A percentile compares a stretch with the other conserved stretches of the same genome.
These are phyloP conservation scores for Podarcis muralis DNA, from an alignment of 2,113 vertebrate species.

Conservation along the genomic window DNA sequence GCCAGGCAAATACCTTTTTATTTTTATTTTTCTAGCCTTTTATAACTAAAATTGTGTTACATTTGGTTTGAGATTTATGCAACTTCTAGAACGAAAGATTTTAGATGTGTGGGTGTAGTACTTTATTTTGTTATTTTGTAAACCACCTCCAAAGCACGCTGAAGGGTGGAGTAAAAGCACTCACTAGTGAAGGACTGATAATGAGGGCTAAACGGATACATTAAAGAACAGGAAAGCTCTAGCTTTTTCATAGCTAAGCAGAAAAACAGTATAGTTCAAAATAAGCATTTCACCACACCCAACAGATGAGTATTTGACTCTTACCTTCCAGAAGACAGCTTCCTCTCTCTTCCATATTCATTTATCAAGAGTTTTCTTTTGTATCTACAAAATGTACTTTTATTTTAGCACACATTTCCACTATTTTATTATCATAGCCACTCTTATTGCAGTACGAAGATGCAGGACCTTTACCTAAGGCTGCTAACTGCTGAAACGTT, in stretches of 20 bases:
- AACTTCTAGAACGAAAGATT: not conserved
- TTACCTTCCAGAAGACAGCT: slow-evolving; percentile 90
- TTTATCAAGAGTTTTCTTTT: slow-evolving; percentile 90
- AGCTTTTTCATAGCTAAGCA: not conserved
- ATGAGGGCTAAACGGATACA: not conserved
- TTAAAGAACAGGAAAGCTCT: not conserved
- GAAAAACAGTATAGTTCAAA: not conserved
- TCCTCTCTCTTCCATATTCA: slow-evolving; percentile 85
- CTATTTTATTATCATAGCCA: too few relatives aligned
- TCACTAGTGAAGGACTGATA: not conserved
- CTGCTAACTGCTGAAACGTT: not conserved
- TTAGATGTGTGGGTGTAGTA: not conserved
- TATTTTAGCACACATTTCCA: not conserved
- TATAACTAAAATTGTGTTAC: not conserved
- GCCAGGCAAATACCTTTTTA: too few relatives aligned
- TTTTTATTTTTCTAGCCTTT: not conserved
- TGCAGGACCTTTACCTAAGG: not conserved
- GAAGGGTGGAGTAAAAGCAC: not conserved
- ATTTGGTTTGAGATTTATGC: not conserved
- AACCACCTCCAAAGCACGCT: not conserved
- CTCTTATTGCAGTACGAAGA: not conserved
- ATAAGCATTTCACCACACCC: not conserved
- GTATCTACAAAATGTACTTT: slow-evolving; percentile 78
- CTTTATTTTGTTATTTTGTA: not conserved
- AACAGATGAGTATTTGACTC: not conserved